These are phyloP conservation scores for Hetaerina titia DNA, from an alignment of 2,888 invertebrate genomes.

Conservation along the genomic window DNA sequence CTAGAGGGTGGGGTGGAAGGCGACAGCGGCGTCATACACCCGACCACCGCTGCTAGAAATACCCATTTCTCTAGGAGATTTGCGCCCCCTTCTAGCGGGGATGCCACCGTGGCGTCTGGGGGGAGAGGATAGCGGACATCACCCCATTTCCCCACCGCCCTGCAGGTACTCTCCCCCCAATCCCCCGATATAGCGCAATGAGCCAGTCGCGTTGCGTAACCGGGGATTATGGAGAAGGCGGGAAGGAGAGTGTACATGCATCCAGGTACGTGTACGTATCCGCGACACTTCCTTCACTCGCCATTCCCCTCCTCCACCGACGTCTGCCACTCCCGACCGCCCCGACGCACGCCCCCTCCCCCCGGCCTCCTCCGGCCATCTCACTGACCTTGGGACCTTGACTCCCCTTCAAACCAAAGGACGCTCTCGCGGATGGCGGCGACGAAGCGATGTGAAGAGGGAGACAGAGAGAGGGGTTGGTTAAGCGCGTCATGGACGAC, in stretches of 20 bases:
- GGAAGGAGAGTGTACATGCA: not conserved
- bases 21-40: not conserved
- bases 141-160: too few relatives aligned
- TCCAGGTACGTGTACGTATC: not conserved
- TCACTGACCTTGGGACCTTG: conserved; percentile 63
- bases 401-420: conserved; percentile 45
- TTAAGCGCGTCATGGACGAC: not conserved
- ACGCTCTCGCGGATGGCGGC: conserved; percentile 22
- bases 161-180: not conserved
- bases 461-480: not conserved
- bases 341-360: not conserved
- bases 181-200: not conserved
- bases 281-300: not conserved
- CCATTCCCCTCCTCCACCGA: not conserved
- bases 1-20: too few relatives aligned
- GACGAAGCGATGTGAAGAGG: not conserved
- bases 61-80: not conserved
- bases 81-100: too few relatives aligned
- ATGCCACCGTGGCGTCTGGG: too few relatives aligned
- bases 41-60: not conserved
- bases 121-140: too few relatives aligned
- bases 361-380: not conserved
- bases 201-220: conserved; percentile 33
- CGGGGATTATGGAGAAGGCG: not conserved
- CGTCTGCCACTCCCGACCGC: not conserved